Conservation (phyloP, 92 coral and sea anemone genomes). For the Phenganax subtilis region DNA sequence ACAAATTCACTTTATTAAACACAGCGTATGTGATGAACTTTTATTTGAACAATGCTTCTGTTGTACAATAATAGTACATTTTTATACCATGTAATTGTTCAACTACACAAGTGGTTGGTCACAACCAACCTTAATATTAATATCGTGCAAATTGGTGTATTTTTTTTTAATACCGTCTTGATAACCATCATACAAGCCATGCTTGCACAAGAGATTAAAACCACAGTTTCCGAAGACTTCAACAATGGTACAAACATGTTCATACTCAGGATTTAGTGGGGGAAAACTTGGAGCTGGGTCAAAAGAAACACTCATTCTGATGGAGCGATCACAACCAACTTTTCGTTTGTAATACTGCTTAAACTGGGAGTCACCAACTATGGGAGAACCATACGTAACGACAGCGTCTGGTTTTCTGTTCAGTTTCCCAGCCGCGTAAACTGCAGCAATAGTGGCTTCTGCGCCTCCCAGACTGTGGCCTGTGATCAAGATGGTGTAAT, state of each 20-base stretch:
- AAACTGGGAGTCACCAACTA: background rate
- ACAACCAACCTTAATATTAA: background rate
- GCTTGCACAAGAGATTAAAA: background rate
- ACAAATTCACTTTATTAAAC: too few relatives aligned
- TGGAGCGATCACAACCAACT: slow-evolving; percentile 24
- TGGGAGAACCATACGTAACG: slow-evolving; percentile 12
- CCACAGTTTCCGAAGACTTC: background rate
- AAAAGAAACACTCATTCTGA: background rate
- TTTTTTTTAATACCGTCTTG: background rate
- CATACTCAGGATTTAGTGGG: background rate
- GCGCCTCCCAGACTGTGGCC: slow-evolving; percentile 30
- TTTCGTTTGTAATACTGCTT: background rate
- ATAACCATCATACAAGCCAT: slow-evolving; percentile 4
- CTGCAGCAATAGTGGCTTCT: slow-evolving; percentile 27
- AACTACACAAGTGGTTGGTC: background rate
- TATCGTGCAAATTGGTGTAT: background rate
- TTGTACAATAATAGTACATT: background rate
- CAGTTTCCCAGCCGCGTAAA: slow-evolving; percentile 1
- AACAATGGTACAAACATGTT: background rate
- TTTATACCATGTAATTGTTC: background rate
- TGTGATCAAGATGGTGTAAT: slow-evolving; percentile 8
- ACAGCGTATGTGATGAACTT: too few relatives aligned
- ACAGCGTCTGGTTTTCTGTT: slow-evolving; percentile 22
- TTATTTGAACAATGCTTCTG: too few relatives aligned
- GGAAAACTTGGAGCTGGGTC: slow-evolving; percentile 3